Percentiles rank a stretch among this genome's conserved stretches.
These are phyloP conservation scores for Rugalucina vietnamica DNA, from an alignment of 2,888 invertebrate genomes.

Conservation along the genomic window DNA sequence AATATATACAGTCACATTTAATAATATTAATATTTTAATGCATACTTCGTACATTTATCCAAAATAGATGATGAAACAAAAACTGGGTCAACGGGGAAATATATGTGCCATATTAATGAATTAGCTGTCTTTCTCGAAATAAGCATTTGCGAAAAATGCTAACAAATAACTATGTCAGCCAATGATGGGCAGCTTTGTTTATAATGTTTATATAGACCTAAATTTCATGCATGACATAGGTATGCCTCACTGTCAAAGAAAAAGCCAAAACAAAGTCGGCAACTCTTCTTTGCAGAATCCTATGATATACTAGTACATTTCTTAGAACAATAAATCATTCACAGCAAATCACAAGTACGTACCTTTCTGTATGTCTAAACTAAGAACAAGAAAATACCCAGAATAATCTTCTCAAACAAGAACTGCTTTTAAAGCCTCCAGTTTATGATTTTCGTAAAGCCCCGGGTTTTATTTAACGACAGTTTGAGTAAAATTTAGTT, in stretches of 20 bases:
- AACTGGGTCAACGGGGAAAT: too few species aligned
- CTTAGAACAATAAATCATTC: background rate
- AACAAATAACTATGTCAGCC: too few species aligned
- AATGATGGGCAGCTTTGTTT: too few species aligned
- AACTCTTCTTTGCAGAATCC: background rate
- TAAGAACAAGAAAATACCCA: background rate
- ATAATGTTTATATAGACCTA: too few species aligned
- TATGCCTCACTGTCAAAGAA: background rate
- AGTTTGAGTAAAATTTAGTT: background rate
- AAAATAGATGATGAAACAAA: too few species aligned
- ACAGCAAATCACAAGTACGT: background rate
- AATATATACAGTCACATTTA: too few species aligned
- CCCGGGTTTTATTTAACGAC: background rate
- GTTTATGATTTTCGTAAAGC: background rate
- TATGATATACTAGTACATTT: background rate
- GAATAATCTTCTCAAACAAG: background rate
- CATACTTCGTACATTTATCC: too few species aligned
- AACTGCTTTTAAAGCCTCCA: background rate
- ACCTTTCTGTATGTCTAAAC: slow-evolving; percentile 1
- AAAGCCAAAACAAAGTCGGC: background rate
- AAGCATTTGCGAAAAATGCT: too few species aligned
- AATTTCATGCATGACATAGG: background rate
- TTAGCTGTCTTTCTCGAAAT: too few species aligned
- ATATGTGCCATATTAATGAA: too few species aligned
- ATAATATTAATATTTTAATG: too few species aligned